Conservation (phyloP, 2,113 vertebrate species). For the Salvelinus namaycush region DNA sequence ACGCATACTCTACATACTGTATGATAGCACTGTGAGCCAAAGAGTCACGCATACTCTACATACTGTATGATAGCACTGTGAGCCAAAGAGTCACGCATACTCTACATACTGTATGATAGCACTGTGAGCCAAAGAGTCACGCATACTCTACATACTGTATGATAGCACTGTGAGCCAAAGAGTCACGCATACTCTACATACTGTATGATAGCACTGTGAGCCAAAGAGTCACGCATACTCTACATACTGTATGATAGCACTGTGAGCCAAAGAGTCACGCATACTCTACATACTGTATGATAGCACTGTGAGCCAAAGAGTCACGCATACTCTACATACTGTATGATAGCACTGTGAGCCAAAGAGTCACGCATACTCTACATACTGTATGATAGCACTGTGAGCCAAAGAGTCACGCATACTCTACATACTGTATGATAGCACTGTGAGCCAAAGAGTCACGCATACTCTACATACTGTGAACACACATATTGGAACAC, state of each 20-base stretch:
- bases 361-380: not conserved
- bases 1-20: not conserved
- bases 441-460: not conserved
- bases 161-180: no score
- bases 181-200: not conserved
- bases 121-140: no score
- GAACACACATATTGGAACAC: not conserved
- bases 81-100: no score
- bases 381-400: no score
- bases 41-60: not conserved
- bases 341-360: no score
- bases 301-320: no score
- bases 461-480: constrained; percentile 15
- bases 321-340: not conserved
- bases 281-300: not conserved
- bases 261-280: not conserved
- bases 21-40: no score
- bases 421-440: not conserved
- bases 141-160: no score
- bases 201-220: no score
- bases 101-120: no score
- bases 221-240: not conserved
- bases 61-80: no score
- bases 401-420: not conserved
- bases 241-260: no score